Conservation (phyloP, 35 echinoderm and acorn worm species). For the Lytechinus pictus region DNA sequence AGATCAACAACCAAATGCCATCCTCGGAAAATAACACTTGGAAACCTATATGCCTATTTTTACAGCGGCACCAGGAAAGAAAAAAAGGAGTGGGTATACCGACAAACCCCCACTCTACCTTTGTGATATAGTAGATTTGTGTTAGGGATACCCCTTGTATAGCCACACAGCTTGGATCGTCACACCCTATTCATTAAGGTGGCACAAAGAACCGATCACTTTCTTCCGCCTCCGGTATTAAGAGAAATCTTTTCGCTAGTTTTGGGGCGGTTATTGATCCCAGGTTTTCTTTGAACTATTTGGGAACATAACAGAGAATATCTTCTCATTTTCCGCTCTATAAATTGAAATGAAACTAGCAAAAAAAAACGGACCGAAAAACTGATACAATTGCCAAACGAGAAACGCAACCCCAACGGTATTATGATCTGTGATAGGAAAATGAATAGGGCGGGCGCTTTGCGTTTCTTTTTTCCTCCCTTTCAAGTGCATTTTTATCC, state of each 20-base stretch:
- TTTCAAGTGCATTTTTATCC: not conserved
- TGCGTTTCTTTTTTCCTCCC: not conserved
- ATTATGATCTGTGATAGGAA: constrained; percentile 7
- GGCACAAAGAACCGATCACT: constrained; percentile 24
- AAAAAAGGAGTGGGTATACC: not conserved
- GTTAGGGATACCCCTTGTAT: constrained; percentile 39
- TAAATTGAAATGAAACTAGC: not conserved
- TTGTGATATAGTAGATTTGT: constrained; percentile 28
- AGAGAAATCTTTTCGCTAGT: constrained; percentile 27
- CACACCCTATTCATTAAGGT: constrained; percentile 53
- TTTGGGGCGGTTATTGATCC: constrained; percentile 46
- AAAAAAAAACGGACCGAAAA: not conserved
- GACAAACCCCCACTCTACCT: not conserved
- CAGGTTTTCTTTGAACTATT: not conserved
- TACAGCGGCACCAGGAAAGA: constrained; percentile 21
- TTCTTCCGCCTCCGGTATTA: constrained; percentile 47
- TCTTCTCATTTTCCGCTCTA: constrained; percentile 1
- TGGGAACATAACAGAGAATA: not conserved
- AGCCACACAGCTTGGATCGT: constrained; percentile 12
- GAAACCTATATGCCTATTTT: constrained; percentile 49
- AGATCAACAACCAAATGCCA: constrained; percentile 49
- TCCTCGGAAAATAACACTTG: constrained; percentile 14
- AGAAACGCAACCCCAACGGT: not conserved
- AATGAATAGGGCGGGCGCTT: constrained; percentile 16
- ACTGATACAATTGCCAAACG: constrained; percentile 3